Percentiles rank a stretch among this genome's conserved stretches.
Conservation (phyloP, 2,113 vertebrate genomes). For the Muntiacus reevesi region DNA sequence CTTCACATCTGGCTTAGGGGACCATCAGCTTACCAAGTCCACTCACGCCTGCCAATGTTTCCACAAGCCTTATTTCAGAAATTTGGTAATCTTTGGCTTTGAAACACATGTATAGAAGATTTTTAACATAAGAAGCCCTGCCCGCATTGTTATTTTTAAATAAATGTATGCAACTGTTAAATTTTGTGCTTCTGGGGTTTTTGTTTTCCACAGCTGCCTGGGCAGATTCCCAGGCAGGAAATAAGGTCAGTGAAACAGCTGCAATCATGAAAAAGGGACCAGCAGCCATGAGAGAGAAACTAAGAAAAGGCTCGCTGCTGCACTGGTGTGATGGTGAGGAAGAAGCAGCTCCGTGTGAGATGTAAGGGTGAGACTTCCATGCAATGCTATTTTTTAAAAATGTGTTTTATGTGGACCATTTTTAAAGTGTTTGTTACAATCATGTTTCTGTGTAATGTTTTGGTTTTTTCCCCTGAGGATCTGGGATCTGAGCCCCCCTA, state of each 20-base stretch:
- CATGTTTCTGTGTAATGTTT: not conserved
- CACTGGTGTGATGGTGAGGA: too few species aligned
- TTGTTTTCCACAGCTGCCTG: conserved; percentile 78
- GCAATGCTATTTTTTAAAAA: too few species aligned
- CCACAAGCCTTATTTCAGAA: conserved; percentile 73
- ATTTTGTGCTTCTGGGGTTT: conserved; percentile 67
- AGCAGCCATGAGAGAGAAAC: not conserved
- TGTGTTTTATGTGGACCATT: not conserved
- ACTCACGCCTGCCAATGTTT: conserved; percentile 55
- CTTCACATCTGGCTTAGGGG: conserved; percentile 57
- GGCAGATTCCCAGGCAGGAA: conserved; percentile 72
- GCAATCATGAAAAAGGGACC: conserved; percentile 34
- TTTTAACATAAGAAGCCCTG: conserved; percentile 72
- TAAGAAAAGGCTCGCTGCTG: not conserved
- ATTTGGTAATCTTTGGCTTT: conserved; percentile 72
- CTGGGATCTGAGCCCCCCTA: not conserved
- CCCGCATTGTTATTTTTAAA: conserved; percentile 66
- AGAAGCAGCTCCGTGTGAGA: not conserved
- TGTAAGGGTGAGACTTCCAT: not conserved
- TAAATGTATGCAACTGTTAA: conserved; percentile 70
- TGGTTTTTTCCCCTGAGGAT: fast-evolving
- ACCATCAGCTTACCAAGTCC: conserved; percentile 26
- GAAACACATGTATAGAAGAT: conserved; percentile 73
- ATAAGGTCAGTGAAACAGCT: conserved; percentile 77
- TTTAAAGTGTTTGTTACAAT: not conserved